Base-by-base conservation (phyloP, 2,888 invertebrate species). In the Ectemnius cavifrons region DNA sequence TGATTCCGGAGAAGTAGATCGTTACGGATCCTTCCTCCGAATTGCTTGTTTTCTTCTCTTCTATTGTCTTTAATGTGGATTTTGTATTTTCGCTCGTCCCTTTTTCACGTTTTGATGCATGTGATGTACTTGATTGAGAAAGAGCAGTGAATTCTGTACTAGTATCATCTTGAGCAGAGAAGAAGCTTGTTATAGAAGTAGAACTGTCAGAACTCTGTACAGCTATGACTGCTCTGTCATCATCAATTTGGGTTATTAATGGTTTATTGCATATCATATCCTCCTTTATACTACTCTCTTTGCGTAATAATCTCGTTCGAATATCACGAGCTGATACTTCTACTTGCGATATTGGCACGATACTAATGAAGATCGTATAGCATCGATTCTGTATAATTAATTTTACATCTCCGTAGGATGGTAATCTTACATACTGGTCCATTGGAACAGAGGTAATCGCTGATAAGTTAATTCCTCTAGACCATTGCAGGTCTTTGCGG, bases 251-350 rank as follows among this genome's bases (percentile, higher is more conserved):
- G 6, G 70, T 63, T 23, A 14, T 62, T 18, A 14, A 14, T 13
- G 64, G 45, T 20, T 64, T 70, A 23, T 57, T 59, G 20, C 64
- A 67, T 4, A 58, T 13, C 0, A 18, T 23, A 58, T 80, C 82
- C 28, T 84, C 82, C 13, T 72, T 76, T 11, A 52, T 13, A 2
- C 61, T 58, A 20, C 5, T 73, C 20, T 84, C 84, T 69, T 87
- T 90, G 49, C 82, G 78, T 58, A 86, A 77, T 28, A 96, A 92
- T 60, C 97, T 93, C 58, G 94, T 94, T 79, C 97, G 92, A 27
- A 97, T 95, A 84, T 96, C 96, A 80, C 94, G 94, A 2, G 97
- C 97, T 5, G 95, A 96, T 78, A 97, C 94, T 89, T 97, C 96
- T 64, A 92, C 91, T 84, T 94, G 93, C 64, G 94, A 94, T 65